A percentile compares a stretch with the other conserved stretches of the same genome.
Evolutionary conservation across 2,888 invertebrate genomes (phyloP).

Genomic region (Arenicola marina): DNA sequence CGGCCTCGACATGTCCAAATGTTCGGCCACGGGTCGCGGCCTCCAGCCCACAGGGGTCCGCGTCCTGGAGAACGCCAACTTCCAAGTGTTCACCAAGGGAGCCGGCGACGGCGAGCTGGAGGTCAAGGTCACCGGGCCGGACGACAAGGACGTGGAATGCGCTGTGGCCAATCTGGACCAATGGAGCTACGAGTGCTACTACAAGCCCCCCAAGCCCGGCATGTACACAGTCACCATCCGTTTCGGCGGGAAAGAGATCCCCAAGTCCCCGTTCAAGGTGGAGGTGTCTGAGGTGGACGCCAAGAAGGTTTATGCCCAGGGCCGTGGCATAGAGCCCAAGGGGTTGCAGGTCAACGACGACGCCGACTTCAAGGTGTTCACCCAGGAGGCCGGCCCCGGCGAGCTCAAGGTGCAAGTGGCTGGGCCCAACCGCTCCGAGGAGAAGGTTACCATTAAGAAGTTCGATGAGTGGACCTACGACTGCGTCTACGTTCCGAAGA

Average conservation of each 20-base stretch:
- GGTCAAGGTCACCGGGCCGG: too few species aligned
- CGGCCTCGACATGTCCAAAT: slow-evolving; percentile 76
- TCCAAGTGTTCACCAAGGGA: slow-evolving; percentile 78
- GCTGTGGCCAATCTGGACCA: slow-evolving; percentile 70
- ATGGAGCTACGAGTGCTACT: slow-evolving; percentile 73
- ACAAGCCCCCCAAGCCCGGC: slow-evolving; percentile 77
- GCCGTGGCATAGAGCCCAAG: slow-evolving; percentile 78
- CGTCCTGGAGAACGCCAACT: slow-evolving; percentile 80
- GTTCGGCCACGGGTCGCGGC: slow-evolving; percentile 81
- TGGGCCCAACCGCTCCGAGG: slow-evolving; percentile 75
- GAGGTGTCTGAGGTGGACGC: slow-evolving; percentile 76
- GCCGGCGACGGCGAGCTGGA: slow-evolving; percentile 76
- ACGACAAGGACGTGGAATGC: too few species aligned
- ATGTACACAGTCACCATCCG: slow-evolving; percentile 79
- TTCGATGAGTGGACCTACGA: slow-evolving; percentile 72
- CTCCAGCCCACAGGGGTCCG: slow-evolving; percentile 79
- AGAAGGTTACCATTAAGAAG: slow-evolving; percentile 69
- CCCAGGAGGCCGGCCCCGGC: slow-evolving; percentile 78
- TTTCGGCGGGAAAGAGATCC: slow-evolving; percentile 78
- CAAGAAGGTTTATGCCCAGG: too few species aligned
- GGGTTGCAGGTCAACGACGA: slow-evolving; percentile 81
- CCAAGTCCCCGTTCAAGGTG: slow-evolving; percentile 77
- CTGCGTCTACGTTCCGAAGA: slow-evolving; percentile 74
- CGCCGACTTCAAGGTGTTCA: slow-evolving; percentile 80
- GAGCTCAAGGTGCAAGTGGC: slow-evolving; percentile 75